Evolutionary conservation across 2,797 vertebrate species (phyloP).

Genomic region (Podarcis lilfordi): DNA sequence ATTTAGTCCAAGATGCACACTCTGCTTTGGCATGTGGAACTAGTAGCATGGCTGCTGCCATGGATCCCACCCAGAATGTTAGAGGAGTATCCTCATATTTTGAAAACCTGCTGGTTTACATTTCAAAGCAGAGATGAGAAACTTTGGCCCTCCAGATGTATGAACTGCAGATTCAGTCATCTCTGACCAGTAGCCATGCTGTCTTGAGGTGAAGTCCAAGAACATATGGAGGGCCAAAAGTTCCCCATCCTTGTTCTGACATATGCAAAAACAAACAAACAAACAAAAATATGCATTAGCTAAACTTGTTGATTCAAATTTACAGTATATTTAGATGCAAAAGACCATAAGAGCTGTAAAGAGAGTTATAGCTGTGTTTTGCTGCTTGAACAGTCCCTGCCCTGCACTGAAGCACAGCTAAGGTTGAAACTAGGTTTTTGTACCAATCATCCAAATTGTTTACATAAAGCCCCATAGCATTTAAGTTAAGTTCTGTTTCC

Average conservation of each 20-base stretch:
- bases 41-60: not conserved
- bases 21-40: not conserved
- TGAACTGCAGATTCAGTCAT: no score
- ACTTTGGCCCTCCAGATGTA: no score
- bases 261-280: slow-evolving; percentile 39
- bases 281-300: not conserved
- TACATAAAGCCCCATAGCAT: slow-evolving; percentile 40
- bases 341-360: slow-evolving; percentile 29
- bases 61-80: not conserved
- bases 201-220: no score
- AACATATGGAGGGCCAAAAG: no score
- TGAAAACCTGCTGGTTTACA: slow-evolving; percentile 10
- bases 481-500: slow-evolving; percentile 45
- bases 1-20: not conserved
- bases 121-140: not conserved
- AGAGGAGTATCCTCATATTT: not conserved
- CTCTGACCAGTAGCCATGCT: no score
- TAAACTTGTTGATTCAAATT: slow-evolving; percentile 18
- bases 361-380: slow-evolving; percentile 45
- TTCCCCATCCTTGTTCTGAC: not conserved
- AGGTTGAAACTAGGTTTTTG: slow-evolving; percentile 48
- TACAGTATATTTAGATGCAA: slow-evolving; percentile 22
- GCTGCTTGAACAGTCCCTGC: not conserved
- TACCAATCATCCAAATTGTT: slow-evolving; percentile 55
- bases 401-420: slow-evolving; percentile 35